Base-by-base conservation (phyloP, 2,888 invertebrate species). In the Caenorhabditis sp. region DNA sequence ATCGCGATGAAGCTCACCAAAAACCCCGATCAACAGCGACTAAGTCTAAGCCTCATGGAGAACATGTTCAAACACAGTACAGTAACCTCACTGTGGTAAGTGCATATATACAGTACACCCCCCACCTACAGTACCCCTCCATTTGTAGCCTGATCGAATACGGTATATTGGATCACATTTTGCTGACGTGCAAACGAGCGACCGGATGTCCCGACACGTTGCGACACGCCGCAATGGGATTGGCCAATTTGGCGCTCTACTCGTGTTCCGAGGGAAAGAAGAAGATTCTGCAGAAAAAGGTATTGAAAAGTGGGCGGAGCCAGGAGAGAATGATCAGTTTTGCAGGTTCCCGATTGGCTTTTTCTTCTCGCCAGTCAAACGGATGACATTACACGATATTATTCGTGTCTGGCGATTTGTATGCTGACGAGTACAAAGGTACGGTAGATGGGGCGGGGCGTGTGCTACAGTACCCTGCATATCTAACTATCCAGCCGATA, bases 341-440 rank as follows among this genome's bases (percentile, higher is more conserved):
- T 73, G 31, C 64, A 84, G 84, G 77, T 87, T 1, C 89, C 90
- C 3, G 90, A 90, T 66, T 99, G 99, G 99, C 89, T 99, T 72
- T 99, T 97, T 89, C 96, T 97, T 0, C 89, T 99, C 80, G 99
- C 97, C 21, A 97, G 82, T 12, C 84, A 79, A 54, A 27, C 92
- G 83, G 97, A 99, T 88, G 97, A 97, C 88, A 94, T 96, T 85
- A 95, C 95, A 75, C 95, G 95, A 89, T 99, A 99, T 89, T 99
- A 97, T 88, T 97, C 99, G 14, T 99, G 97, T 88, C 90, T 99
- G 86, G 97, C 97, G 36, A 97, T 97, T 80, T 95, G 97, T 5
- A 95, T 81, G 27, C 74, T 87, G n/a, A 83, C 81, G 23, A 83
- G 82, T 63, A 78, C 81, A 25, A 85, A 84, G 65, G 43, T 43